A percentile compares a stretch with the other conserved stretches of the same genome.
Conservation (phyloP, 2,888 invertebrate genomes). For the Chloroclysta siterata region DNA sequence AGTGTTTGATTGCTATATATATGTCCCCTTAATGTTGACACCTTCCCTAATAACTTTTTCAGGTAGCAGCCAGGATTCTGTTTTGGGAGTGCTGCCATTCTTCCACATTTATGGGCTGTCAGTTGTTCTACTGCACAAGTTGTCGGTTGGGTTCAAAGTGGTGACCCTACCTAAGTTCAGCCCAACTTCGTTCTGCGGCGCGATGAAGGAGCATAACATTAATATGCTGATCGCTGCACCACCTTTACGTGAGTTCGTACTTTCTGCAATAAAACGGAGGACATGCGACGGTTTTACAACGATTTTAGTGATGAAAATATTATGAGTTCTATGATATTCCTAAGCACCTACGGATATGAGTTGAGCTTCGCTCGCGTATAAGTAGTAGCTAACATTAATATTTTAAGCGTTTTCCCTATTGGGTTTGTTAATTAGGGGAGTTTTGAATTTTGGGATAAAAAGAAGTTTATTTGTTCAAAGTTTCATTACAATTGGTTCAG, state of each 20-base stretch:
- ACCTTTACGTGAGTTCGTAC: conserved; percentile 86
- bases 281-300: background rate
- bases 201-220: conserved; percentile 85
- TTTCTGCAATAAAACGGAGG: background rate
- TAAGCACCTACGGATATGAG: too few species aligned
- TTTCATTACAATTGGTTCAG: too few species aligned
- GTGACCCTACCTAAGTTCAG: conserved; percentile 90
- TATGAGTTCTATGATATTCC: too few species aligned
- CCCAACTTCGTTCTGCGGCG: conserved; percentile 86
- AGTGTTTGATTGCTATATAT: too few species aligned
- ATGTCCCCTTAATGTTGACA: too few species aligned
- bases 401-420: too few species aligned
- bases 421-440: too few species aligned
- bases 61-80: conserved; percentile 83
- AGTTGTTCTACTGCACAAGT: conserved; percentile 81
- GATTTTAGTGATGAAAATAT: background rate
- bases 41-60: too few species aligned
- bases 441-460: too few species aligned
- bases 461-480: too few species aligned
- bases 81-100: conserved; percentile 88
- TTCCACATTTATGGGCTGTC: conserved; percentile 91
- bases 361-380: too few species aligned
- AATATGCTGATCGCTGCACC: conserved; percentile 89
- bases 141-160: conserved; percentile 86
- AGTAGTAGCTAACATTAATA: too few species aligned